These are phyloP conservation scores for Drosophila barbarae DNA, from an alignment of 2,888 invertebrate genomes.

Conservation along the genomic window DNA sequence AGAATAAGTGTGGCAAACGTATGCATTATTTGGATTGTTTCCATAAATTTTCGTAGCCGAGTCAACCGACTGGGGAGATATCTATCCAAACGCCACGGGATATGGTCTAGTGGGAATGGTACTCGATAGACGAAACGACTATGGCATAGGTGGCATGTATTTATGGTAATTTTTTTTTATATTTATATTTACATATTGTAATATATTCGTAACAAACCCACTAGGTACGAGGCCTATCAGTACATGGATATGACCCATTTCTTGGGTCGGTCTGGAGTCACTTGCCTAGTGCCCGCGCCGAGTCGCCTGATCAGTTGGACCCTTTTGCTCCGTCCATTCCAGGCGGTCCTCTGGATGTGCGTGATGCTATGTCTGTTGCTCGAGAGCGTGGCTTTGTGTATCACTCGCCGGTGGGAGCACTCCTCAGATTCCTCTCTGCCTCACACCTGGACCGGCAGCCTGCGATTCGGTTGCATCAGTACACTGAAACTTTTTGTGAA, in stretches of 20 bases:
- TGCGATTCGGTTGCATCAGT: slow-evolving; percentile 64
- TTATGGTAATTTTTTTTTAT: slow-evolving; percentile 47
- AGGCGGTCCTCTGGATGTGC: slow-evolving; percentile 82
- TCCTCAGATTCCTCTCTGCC: not conserved
- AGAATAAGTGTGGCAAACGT: not conserved
- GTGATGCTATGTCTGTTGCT: slow-evolving; percentile 80
- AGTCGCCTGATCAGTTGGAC: slow-evolving; percentile 83
- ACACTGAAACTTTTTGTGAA: slow-evolving; percentile 71
- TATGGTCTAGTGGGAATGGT: slow-evolving; percentile 84
- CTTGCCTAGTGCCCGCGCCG: slow-evolving; percentile 85
- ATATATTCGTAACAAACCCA: not conserved
- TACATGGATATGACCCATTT: slow-evolving; percentile 83
- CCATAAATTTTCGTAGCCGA: slow-evolving; percentile 20
- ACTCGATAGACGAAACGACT: slow-evolving; percentile 83
- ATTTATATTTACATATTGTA: not conserved
- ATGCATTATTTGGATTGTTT: not conserved
- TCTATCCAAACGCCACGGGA: slow-evolving; percentile 84
- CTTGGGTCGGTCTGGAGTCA: slow-evolving; percentile 83
- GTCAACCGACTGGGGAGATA: slow-evolving; percentile 83
- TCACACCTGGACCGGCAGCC: slow-evolving; percentile 51
- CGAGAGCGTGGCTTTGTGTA: slow-evolving; percentile 78
- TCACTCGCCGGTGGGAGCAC: slow-evolving; percentile 54
- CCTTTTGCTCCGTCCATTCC: slow-evolving; percentile 83
- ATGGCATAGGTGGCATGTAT: slow-evolving; percentile 67
- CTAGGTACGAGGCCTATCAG: slow-evolving; percentile 79